Percentiles rank a stretch among this genome's conserved stretches.
Conservation (phyloP, 2,797 vertebrate species). For the Gymnocypris eckloni region DNA sequence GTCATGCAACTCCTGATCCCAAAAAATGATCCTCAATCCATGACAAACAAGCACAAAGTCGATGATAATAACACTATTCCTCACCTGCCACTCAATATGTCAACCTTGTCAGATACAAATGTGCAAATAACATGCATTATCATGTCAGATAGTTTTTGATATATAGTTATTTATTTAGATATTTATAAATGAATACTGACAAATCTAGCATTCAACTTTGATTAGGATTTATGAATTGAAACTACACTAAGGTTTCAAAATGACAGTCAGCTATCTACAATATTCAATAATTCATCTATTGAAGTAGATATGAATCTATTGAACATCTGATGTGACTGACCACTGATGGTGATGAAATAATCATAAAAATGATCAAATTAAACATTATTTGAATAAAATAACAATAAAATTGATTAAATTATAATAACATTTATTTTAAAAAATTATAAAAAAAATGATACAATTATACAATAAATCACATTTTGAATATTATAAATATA, state of each 20-base stretch:
- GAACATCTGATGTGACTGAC: not conserved
- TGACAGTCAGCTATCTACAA: not conserved
- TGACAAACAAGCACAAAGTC: not conserved
- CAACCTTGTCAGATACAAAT: not conserved
- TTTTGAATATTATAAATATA: not conserved
- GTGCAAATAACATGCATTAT: not conserved
- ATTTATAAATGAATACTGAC: not conserved
- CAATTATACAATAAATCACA: accelerated
- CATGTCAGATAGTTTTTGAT: not conserved
- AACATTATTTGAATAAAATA: not conserved
- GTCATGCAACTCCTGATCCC: not conserved
- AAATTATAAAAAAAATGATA: not conserved
- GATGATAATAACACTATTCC: not conserved
- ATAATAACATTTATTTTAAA: not conserved
- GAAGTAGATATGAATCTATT: not conserved
- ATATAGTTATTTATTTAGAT: no score
- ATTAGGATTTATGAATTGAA: not conserved
- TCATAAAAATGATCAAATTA: not conserved
- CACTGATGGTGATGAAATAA: not conserved
- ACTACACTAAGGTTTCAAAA: not conserved
- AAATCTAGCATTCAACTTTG: not conserved
- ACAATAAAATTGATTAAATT: not conserved
- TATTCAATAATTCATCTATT: not conserved
- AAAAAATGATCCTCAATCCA: not conserved
- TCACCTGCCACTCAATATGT: not conserved